These are phyloP conservation scores for Microtus montanus DNA, from an alignment of 2,113 vertebrate genomes.

Conservation along the genomic window DNA sequence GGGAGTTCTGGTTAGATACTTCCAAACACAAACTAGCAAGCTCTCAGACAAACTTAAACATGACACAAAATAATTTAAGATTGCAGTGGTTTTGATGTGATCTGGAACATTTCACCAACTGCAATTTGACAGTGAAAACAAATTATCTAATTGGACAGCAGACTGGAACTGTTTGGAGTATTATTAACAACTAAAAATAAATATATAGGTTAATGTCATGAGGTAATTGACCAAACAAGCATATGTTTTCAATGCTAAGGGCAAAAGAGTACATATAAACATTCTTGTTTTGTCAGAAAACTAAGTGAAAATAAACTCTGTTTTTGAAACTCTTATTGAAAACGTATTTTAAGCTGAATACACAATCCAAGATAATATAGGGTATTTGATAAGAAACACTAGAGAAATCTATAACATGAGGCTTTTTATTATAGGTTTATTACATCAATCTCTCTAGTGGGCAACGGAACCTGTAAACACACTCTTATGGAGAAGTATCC, in stretches of 20 bases:
- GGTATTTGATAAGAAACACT: slow-evolving; percentile 85
- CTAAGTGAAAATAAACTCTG: slow-evolving; percentile 79
- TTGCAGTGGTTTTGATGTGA: not conserved
- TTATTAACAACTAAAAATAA: slow-evolving; percentile 28
- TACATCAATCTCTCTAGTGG: slow-evolving; percentile 87
- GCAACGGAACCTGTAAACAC: slow-evolving; percentile 88
- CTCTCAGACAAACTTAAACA: not conserved
- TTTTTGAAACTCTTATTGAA: slow-evolving; percentile 82
- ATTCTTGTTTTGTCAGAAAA: slow-evolving; percentile 19
- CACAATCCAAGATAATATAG: slow-evolving; percentile 82
- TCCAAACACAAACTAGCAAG: slow-evolving; percentile 22
- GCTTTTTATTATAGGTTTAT: slow-evolving; percentile 86
- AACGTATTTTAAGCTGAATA: slow-evolving; percentile 84
- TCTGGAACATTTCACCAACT: not conserved
- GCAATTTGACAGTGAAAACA: slow-evolving; percentile 59
- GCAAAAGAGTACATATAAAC: slow-evolving; percentile 52
- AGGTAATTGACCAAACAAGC: slow-evolving; percentile 38
- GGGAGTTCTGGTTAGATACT: not conserved
- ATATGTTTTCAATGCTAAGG: slow-evolving; percentile 47
- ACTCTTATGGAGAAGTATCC: slow-evolving; percentile 83
- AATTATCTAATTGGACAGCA: not conserved
- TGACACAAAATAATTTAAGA: slow-evolving; percentile 21
- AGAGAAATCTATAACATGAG: slow-evolving; percentile 85
- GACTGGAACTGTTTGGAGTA: slow-evolving; percentile 27
- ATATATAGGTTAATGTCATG: slow-evolving; percentile 28